Evolutionary conservation across 2,113 vertebrate genomes (phyloP).

Genomic region (Nibea coibor): DNA sequence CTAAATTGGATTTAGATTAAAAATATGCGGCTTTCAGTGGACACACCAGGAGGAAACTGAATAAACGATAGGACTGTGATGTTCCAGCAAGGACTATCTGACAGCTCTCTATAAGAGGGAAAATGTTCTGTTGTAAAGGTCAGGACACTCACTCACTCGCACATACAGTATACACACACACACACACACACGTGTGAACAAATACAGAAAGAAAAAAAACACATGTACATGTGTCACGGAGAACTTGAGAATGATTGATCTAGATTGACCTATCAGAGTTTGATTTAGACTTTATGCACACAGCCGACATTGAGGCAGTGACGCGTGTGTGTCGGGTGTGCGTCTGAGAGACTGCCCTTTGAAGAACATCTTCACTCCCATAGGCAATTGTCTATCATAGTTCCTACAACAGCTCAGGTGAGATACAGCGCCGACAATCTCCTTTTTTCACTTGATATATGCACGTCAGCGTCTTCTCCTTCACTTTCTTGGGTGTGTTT

Average conservation of each 20-base stretch:
- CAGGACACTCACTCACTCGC: conserved; percentile 19
- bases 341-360: background rate
- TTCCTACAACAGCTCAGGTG: background rate
- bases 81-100: conserved; percentile 31
- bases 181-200: background rate
- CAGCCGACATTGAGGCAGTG: background rate
- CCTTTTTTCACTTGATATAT: background rate
- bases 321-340: background rate
- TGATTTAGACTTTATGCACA: conserved; percentile 27
- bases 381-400: background rate
- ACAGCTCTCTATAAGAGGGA: conserved; percentile 47
- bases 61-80: conserved; percentile 46
- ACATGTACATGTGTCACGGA: background rate
- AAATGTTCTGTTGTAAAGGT: conserved; percentile 42
- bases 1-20: conserved; percentile 60
- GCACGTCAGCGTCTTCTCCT: background rate
- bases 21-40: conserved; percentile 54
- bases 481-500: background rate
- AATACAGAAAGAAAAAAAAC: background rate
- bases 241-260: conserved; percentile 10
- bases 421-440: background rate
- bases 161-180: background rate
- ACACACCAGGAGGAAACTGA: conserved; percentile 42
- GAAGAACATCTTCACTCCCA: background rate
- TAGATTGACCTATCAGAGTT: conserved; percentile 12